Percentiles rank a stretch among this genome's conserved stretches.
phyloP scores from a whole-genome alignment of 2,888 invertebrate genomes.

The Idaea straminata region DNA sequence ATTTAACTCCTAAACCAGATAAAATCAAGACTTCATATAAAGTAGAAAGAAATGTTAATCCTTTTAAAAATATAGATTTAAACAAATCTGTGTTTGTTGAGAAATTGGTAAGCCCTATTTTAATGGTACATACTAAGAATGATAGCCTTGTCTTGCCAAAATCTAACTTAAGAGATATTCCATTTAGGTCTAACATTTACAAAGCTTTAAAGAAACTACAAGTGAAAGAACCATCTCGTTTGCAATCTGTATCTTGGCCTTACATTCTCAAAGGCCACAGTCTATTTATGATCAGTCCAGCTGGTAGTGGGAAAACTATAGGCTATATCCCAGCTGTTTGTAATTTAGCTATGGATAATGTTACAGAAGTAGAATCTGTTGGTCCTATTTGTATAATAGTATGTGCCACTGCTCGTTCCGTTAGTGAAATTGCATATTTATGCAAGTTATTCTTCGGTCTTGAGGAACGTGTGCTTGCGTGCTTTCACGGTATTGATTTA shows the following conservation, averaged over 20 bases:
- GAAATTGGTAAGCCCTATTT: constrained; percentile 56
- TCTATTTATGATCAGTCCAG: constrained; percentile 81
- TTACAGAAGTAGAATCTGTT: constrained; percentile 52
- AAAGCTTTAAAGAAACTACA: constrained; percentile 50
- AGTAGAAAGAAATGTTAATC: constrained; percentile 51
- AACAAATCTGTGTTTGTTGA: constrained; percentile 66
- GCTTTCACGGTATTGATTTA: constrained; percentile 66
- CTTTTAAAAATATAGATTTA: constrained; percentile 59
- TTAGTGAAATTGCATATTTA: constrained; percentile 63
- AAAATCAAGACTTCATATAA: constrained; percentile 8
- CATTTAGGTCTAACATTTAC: constrained; percentile 55
- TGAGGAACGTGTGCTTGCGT: constrained; percentile 55
- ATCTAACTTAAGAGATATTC: constrained; percentile 49
- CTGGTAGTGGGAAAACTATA: constrained; percentile 84
- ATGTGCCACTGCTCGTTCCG: constrained; percentile 81
- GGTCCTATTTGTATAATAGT: constrained; percentile 84
- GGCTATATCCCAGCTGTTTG: constrained; percentile 85
- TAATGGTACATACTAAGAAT: constrained; percentile 69
- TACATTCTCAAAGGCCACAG: constrained; percentile 83
- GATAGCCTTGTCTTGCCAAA: constrained; percentile 52
- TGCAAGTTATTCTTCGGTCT: constrained; percentile 63
- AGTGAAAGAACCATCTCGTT: constrained; percentile 64
- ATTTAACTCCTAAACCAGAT: not conserved
- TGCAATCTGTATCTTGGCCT: constrained; percentile 87
- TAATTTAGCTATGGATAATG: constrained; percentile 76